Base-by-base conservation (phyloP, 1,140 invertebrate genomes). In the Lethrus apterus region DNA sequence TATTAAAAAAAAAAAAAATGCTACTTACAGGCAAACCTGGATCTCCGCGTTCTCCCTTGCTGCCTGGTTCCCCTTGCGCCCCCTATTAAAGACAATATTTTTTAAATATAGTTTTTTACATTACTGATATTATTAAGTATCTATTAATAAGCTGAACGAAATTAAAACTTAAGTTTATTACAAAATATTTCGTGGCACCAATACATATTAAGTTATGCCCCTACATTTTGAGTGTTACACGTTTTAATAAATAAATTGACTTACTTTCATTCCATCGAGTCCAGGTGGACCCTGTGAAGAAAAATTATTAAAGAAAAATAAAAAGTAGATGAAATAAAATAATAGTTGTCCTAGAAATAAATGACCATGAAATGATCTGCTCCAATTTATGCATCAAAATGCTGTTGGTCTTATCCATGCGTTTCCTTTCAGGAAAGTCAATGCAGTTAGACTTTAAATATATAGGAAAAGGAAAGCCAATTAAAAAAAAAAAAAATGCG, bases 1-100 rank as follows among this genome's bases (percentile, higher is more conserved):
- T 26, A n/a, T 26, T 26, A 26, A 26, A 26, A 7, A 26, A 26
- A 5, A 5, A 7, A 26, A 26, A 26, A 26, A 26, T 38, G n/a
- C 56, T 62, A 81, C 86, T 77, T 81, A 93, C 90, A 63, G 89
- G 88, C 66, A 93, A 70, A 58, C 91, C 90, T 44, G 88, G 86
- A 70, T 93, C 89, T 32, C 90, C 90, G 49, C 89, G 74, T 73
- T 93, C 89, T 49, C 90, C 89, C 73, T 92, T 93, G 54, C 75
- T 79, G 46, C 90, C 90, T 24, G 87, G 84, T 68, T 93, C 89
- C 47, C 90, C 90, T 72, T 89, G 85, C 48, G 87, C 87, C 54
- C 89, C 89, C 88, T 92, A 73, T 49, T 71, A 72, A 58, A 60
- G 35, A 38, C 7, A 38, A 11, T 38, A 38, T 23, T 38, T 8